These are phyloP conservation scores for Oreocharis arfaki DNA, from an alignment of 2,113 vertebrate species.

Conservation along the genomic window DNA sequence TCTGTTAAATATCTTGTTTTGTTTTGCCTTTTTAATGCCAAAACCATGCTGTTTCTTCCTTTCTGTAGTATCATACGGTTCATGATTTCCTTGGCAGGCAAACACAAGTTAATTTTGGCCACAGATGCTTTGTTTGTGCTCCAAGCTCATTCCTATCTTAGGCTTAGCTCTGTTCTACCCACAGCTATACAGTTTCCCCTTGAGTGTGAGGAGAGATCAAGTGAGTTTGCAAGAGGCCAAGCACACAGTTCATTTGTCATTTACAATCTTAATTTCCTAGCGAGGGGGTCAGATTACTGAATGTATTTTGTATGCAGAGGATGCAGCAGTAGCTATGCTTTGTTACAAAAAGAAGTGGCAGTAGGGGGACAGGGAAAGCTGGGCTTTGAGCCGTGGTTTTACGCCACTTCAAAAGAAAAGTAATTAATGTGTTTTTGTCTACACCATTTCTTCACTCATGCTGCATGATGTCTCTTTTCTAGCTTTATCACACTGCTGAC, in stretches of 20 bases:
- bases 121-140: not conserved
- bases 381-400: rapidly evolving
- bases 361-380: not conserved
- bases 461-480: not conserved
- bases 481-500: not conserved
- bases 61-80: not conserved
- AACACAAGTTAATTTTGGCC: not conserved
- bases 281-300: not conserved
- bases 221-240: not conserved
- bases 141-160: not conserved
- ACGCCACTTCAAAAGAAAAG: not conserved
- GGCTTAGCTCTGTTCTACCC: not conserved
- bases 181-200: not conserved
- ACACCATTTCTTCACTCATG: not conserved
- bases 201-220: not conserved
- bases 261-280: not conserved
- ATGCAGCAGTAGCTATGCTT: not conserved
- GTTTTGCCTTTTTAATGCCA: not conserved
- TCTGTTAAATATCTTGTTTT: not conserved
- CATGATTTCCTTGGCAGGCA: not conserved
- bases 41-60: not conserved
- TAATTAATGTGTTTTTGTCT: not conserved
- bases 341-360: not conserved
- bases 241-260: not conserved
- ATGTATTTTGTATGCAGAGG: not conserved